phyloP scores from a whole-genome alignment of 1,140 invertebrate genomes.

The Aradophagus sp. region DNA sequence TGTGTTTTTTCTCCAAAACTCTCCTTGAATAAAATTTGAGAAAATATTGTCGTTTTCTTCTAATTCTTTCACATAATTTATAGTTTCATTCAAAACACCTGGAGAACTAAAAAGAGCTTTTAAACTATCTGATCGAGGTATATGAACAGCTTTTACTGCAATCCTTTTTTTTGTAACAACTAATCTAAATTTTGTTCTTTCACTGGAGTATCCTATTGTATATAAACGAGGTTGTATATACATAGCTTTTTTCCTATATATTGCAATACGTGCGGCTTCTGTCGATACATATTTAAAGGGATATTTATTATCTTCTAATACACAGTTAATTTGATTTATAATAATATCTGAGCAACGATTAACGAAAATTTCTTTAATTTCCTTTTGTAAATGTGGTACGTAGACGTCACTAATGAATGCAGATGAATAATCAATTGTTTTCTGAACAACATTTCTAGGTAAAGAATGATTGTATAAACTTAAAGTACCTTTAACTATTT shows the following conservation, averaged over 20 bases:
- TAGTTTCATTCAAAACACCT: constrained; percentile 1
- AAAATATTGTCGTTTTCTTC: background rate
- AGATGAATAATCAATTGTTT: constrained; percentile 1
- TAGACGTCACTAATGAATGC: constrained; percentile 3
- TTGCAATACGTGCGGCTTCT: constrained; percentile 1
- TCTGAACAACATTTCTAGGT: constrained; percentile 15
- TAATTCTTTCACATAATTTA: constrained; percentile 1
- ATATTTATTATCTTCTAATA: constrained; percentile 9
- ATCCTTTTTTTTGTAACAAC: constrained; percentile 2
- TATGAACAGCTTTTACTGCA: background rate
- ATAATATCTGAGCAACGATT: constrained; percentile 1
- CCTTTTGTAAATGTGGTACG: constrained; percentile 7
- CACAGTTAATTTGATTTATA: constrained; percentile 1
- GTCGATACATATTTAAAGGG: constrained; percentile 3
- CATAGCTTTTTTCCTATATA: constrained; percentile 3
- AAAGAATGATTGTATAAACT: constrained; percentile 11
- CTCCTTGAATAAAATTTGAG: constrained; percentile 9
- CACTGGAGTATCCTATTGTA: background rate
- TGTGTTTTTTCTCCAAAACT: constrained; percentile 3
- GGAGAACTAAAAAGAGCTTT: constrained; percentile 4
- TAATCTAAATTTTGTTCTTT: background rate
- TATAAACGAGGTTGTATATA: constrained; percentile 2
- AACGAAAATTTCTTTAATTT: background rate
- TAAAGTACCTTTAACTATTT: constrained; percentile 10
- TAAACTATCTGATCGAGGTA: background rate